Evolutionary conservation across 2,113 vertebrate genomes (phyloP).

Genomic region (Lampris incognitus): DNA sequence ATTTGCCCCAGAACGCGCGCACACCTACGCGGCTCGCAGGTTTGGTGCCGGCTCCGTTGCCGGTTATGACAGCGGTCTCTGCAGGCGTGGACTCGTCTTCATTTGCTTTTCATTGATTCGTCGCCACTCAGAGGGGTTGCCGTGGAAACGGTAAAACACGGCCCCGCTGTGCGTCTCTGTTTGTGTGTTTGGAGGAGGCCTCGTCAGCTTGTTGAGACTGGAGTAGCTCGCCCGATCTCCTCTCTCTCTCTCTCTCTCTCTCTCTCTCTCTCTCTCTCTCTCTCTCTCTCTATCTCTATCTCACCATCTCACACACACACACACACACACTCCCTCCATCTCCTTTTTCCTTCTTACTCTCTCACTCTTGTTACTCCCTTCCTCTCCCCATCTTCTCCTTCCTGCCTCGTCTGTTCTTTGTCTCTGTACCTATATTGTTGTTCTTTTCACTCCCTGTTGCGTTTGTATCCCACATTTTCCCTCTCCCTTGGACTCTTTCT

Average conservation of each 20-base stretch:
- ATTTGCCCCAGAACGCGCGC: not conserved
- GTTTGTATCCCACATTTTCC: too few relatives aligned
- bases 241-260: not conserved
- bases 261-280: not conserved
- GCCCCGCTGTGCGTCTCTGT: slow-evolving; percentile 34
- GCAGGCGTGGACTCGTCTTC: slow-evolving; percentile 40
- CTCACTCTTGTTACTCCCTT: too few relatives aligned
- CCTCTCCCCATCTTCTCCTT: too few relatives aligned
- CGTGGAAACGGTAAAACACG: slow-evolving; percentile 54
- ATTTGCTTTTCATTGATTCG: slow-evolving; percentile 49
- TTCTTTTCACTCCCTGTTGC: too few relatives aligned
- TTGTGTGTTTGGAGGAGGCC: slow-evolving; percentile 27
- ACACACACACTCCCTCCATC: too few relatives aligned
- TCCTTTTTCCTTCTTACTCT: too few relatives aligned
- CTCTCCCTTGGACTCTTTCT: not conserved
- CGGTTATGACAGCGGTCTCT: not conserved
- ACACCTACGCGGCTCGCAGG: slow-evolving; percentile 2
- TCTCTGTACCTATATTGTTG: too few relatives aligned
- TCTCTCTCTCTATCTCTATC: not conserved
- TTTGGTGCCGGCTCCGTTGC: slow-evolving; percentile 15
- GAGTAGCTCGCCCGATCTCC: slow-evolving; percentile 12
- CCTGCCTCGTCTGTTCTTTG: too few relatives aligned
- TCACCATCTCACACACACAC: too few relatives aligned
- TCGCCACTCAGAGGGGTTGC: slow-evolving; percentile 49
- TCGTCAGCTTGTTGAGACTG: slow-evolving; percentile 31